Evolutionary conservation across 1,140 invertebrate genomes (phyloP).

Genomic region (Drosophila watanabei): DNA sequence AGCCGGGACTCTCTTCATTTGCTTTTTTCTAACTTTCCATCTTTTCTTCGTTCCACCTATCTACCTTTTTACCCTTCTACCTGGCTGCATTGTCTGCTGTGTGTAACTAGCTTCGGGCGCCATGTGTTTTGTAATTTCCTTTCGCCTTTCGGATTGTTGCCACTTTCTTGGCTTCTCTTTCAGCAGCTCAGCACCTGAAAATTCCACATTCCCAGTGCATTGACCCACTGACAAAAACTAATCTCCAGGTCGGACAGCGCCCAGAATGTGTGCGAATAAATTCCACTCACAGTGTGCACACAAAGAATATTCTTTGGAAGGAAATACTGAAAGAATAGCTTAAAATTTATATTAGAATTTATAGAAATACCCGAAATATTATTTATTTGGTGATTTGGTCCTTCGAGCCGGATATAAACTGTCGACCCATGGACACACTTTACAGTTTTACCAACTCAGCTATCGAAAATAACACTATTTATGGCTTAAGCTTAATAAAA

Average conservation of each 20-base stretch:
- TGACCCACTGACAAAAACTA: conserved; percentile 72
- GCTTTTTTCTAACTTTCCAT: conserved; percentile 27
- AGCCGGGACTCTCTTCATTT: conserved; percentile 52
- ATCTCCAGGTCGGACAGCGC: conserved; percentile 15
- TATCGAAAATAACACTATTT: neutral
- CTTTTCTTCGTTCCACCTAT: neutral
- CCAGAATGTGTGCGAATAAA: conserved; percentile 11
- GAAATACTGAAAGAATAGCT: neutral
- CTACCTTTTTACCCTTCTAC: conserved; percentile 8
- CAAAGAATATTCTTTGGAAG: neutral
- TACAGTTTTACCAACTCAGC: neutral
- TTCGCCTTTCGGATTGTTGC: conserved; percentile 36
- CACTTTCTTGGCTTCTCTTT: conserved; percentile 25
- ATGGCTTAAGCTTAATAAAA: neutral
- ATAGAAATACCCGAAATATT: neutral
- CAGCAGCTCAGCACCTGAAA: neutral
- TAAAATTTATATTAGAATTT: neutral
- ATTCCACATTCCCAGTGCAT: conserved; percentile 52
- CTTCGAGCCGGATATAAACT: neutral
- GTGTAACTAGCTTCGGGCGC: conserved; percentile 71
- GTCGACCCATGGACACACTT: too few species aligned
- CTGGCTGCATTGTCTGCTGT: conserved; percentile 63
- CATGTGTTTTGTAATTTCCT: conserved; percentile 72
- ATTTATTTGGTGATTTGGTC: neutral
- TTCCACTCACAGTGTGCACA: neutral